Evolutionary conservation across 2,888 invertebrate species (phyloP).

Genomic region (Dicranocentrus wangi): DNA sequence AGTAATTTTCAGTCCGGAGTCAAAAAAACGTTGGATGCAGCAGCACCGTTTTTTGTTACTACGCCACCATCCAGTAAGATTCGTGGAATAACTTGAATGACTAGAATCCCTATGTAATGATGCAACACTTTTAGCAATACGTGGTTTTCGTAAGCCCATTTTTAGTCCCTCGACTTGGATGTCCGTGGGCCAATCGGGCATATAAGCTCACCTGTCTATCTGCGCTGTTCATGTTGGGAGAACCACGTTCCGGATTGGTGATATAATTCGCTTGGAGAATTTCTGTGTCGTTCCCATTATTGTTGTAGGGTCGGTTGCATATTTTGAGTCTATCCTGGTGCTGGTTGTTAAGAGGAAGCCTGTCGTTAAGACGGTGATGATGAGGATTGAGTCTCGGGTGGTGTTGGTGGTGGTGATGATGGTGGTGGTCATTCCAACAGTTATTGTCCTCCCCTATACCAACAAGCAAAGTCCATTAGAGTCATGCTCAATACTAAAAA

Average conservation of each 20-base stretch:
- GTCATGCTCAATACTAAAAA: too few species aligned
- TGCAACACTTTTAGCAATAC: conserved; percentile 48
- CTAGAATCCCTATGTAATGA: too few species aligned
- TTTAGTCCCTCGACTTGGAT: not conserved
- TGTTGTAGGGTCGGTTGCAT: conserved; percentile 2
- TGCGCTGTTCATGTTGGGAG: not conserved
- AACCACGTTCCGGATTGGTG: not conserved
- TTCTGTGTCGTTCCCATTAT: conserved; percentile 21
- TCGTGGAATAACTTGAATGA: too few species aligned
- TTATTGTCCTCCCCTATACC: conserved; percentile 50
- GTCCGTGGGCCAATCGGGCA: conserved; percentile 29
- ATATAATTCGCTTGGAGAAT: not conserved
- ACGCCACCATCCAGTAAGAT: too few species aligned
- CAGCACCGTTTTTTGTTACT: too few species aligned
- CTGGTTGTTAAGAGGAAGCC: conserved; percentile 11
- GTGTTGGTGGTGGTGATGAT: conserved; percentile 39
- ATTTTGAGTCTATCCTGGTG: conserved; percentile 16
- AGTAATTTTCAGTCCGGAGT: too few species aligned
- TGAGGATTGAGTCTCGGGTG: conserved; percentile 58
- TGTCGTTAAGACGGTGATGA: conserved; percentile 37
- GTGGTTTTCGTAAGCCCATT: conserved; percentile 32
- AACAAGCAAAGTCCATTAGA: too few species aligned
- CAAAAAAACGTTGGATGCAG: too few species aligned
- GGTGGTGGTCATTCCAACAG: conserved; percentile 28
- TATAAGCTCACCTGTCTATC: conserved; percentile 28